These are phyloP conservation scores for Panagrolaimus sp. DNA, from an alignment of 1,140 invertebrate species.

Conservation along the genomic window DNA sequence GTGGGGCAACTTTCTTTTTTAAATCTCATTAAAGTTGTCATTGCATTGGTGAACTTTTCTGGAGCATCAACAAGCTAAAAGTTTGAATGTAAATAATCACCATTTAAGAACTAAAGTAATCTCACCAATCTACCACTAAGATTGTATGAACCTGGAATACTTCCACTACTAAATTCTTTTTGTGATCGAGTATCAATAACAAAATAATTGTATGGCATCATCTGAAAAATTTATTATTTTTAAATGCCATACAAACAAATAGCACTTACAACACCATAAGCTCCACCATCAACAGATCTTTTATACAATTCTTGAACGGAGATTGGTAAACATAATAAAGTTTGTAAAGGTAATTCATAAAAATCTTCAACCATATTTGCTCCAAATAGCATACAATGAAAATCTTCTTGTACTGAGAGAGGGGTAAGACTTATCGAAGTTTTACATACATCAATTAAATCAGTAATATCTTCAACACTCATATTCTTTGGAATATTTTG, in stretches of 20 bases:
- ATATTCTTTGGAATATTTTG: conserved; percentile 35
- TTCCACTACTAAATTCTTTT: conserved; percentile 91
- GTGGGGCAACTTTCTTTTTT: conserved; percentile 45
- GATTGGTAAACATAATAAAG: conserved; percentile 86
- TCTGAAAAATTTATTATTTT: conserved; percentile 65
- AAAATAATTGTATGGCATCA: conserved; percentile 73
- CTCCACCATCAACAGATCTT: conserved; percentile 30
- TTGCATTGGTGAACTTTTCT: conserved; percentile 82
- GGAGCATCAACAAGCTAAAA: conserved; percentile 85
- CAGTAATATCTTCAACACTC: conserved; percentile 77
- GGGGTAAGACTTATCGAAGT: conserved; percentile 84
- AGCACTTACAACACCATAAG: conserved; percentile 19
- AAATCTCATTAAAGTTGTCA: conserved; percentile 76
- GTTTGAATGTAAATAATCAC: conserved; percentile 21
- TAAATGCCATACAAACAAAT: conserved; percentile 63
- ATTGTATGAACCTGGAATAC: conserved; percentile 92
- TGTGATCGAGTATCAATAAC: conserved; percentile 90
- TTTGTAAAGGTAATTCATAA: conserved; percentile 64
- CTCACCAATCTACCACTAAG: conserved; percentile 82
- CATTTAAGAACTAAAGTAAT: conserved; percentile 18
- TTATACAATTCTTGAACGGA: conserved; percentile 65
- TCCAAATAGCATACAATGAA: conserved; percentile 62
- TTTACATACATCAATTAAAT: conserved; percentile 85
- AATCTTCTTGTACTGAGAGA: conserved; percentile 75
- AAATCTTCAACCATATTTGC: conserved; percentile 58